Evolutionary conservation across 2,113 vertebrate genomes (phyloP).

Genomic region (Chaetops frenatus): DNA sequence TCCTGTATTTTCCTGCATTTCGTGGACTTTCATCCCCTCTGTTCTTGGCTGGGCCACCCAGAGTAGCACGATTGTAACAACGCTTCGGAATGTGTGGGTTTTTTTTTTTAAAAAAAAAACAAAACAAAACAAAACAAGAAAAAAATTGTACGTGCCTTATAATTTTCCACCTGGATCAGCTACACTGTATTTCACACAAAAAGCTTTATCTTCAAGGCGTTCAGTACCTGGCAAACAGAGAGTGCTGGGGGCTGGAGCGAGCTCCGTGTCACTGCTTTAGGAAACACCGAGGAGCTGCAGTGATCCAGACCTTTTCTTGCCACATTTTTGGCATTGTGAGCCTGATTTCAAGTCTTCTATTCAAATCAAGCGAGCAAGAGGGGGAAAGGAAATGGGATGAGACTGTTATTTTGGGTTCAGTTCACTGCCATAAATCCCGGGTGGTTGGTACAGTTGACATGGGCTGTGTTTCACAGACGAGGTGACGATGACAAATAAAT

Average conservation of each 20-base stretch:
- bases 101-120: neutral
- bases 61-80: neutral
- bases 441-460: neutral
- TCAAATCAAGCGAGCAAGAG: neutral
- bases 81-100: neutral
- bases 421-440: neutral
- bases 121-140: neutral
- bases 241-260: conserved; percentile 40
- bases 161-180: conserved; percentile 47
- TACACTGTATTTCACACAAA: conserved; percentile 37
- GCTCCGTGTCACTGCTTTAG: neutral
- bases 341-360: neutral
- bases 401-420: conserved; percentile 52
- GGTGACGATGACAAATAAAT: neutral
- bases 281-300: neutral
- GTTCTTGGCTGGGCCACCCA: neutral
- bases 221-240: neutral
- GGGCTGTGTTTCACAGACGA: neutral
- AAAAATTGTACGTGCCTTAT: conserved; percentile 50
- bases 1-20: neutral
- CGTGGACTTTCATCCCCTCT: neutral
- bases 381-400: neutral
- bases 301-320: neutral
- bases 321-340: neutral
- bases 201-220: conserved; percentile 4